Base-by-base conservation (phyloP, 2,888 invertebrate species). In the Ophion ventricosus region DNA sequence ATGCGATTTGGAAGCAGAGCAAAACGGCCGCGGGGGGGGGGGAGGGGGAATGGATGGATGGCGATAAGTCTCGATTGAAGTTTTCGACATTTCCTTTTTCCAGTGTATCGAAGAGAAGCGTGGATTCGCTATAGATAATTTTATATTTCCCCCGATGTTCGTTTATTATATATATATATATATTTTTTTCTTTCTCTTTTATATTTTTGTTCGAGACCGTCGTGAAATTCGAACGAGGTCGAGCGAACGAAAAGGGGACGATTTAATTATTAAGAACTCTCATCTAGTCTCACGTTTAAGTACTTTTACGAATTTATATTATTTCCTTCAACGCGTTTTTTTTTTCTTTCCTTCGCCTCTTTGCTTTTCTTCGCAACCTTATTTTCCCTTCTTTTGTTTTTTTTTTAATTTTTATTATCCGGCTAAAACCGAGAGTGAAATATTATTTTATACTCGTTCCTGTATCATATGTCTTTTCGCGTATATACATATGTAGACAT, bases 191-290 rank as follows among this genome's bases (percentile, higher is more conserved):
- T 59, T 29, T 72, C 43, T 59, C 54, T 69, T 77, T 76, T 85
- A 85, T 78, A 78, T 86, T 88, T 88, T 90, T 87, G 88, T 88
- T 88, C 88, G 87, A 87, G 70, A 56, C 81, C 84, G 87, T 87
- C 85, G 80, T 88, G 87, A 75, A 64, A 57, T 56, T 49, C 17
- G 49, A 1, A 49, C 49, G 49, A 17, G 17, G 49, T 14, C 49
- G 17, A 3, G 49, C 49, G 49, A 49, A 3, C 49, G 26, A 69
- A 67, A 29, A 54, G 35, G 63, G 70, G 73, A 66, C 72, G 74
- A 54, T 80, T 83, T 84, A 86, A 85, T 67, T 56, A 67, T 80
- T 86, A 86, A 86, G 75, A 77, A 85, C 80, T 82, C 76, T 83
- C 82, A 85, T 87, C 87, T 87, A 87, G 87, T 87, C 87, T 83